Evolutionary conservation across 2,113 vertebrate species (phyloP), one percentile per base, ranked within the genome.

Genomic region (Haemorhous mexicanus): DNA sequence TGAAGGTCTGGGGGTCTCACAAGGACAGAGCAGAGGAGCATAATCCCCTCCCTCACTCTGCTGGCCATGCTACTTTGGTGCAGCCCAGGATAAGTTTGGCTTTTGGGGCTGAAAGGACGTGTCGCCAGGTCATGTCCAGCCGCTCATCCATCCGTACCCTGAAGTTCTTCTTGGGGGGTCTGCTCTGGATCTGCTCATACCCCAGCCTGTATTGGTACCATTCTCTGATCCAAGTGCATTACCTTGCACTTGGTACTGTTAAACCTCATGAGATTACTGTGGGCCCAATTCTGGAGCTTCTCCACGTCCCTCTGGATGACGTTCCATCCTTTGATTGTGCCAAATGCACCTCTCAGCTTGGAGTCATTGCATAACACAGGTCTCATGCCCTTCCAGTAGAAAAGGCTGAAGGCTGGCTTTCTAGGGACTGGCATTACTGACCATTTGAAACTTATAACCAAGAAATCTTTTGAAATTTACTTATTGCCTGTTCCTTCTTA

Each of bases 21-120:
- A 58, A 58, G 44, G 5, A 7, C 44, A 33, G 50, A 58, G 35
- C 11, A 73, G 32, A 33, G 9, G 13, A 27, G 10, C 6, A 89
- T 22, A 24, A 52, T 52, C 13, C 5, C 19, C 33, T 50, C 19
- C 12, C 27, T 52, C 0, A 0, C 8, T 23, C 23, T 20, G 12
- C 27, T 66, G 68, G 12, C 6, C 59, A 37, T 0, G 0, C 7
- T 44, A 15, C 12, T 50, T 58, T 56, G 9, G 24, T 30, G 8
- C 11, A 55, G 30, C 24, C 28, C 49, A 47, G 35, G 13, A 21
- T 17, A 30, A 17, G 3, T 7, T 6, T 47, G 35, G n/a, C 20
- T 72, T 55, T 63, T 17, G 10, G 9, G 30, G 41, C 1, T 35
- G 13, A 9, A 35, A 47, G 19, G 30, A 6, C 9, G 8, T 1